These are phyloP conservation scores for Calephelis virginiensis DNA, from an alignment of 1,140 invertebrate species.

Conservation along the genomic window DNA sequence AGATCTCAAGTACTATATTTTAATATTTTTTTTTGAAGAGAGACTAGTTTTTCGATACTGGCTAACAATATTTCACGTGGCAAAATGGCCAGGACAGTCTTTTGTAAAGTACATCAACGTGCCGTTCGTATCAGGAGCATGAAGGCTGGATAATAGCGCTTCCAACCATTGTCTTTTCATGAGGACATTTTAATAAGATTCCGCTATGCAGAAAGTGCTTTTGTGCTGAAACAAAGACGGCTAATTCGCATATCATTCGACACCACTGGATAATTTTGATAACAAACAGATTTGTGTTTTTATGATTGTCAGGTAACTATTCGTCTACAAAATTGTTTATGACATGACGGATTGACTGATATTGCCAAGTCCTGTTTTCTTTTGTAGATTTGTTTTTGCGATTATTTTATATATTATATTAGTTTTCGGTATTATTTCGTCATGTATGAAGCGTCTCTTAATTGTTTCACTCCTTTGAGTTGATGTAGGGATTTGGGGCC, in stretches of 20 bases:
- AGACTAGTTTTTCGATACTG: neutral
- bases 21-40: neutral
- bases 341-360: no score
- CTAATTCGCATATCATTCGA: constrained; percentile 4
- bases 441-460: no score
- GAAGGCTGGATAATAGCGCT: neutral
- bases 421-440: no score
- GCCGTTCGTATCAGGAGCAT: neutral
- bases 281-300: no score
- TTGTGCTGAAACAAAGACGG: constrained; percentile 7
- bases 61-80: neutral
- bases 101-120: neutral
- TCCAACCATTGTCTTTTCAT: neutral
- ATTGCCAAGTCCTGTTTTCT: no score
- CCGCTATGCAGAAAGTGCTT: neutral
- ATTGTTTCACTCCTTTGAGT: no score
- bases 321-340: no score
- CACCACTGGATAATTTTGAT: neutral
- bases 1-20: no score
- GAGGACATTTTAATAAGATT: constrained; percentile 10
- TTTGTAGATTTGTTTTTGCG: no score
- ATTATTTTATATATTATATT: no score
- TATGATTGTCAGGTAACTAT: no score
- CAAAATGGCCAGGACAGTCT: neutral
- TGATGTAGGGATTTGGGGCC: no score